phyloP scores from a whole-genome alignment of 2,888 invertebrate species.

The Rhagium mordax region DNA sequence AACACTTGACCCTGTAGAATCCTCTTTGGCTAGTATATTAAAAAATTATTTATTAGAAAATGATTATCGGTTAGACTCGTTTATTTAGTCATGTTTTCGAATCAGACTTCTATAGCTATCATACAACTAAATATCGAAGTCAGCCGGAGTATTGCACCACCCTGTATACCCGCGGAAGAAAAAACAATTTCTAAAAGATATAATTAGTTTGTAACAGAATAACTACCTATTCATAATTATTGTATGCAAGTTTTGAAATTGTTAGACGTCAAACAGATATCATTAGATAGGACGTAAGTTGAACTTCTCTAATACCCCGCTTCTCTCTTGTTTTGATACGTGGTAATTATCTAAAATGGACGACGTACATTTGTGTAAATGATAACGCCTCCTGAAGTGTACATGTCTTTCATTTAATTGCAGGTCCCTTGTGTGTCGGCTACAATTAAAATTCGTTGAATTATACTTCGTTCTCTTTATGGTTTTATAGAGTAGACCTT shows the following conservation, averaged over 20 bases:
- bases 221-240: not conserved
- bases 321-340: not conserved
- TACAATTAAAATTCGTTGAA: conserved; percentile 6
- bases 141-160: too few species aligned
- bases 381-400: not conserved
- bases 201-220: not conserved
- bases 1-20: too few species aligned
- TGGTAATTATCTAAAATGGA: not conserved
- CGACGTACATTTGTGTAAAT: conserved; percentile 6
- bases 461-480: conserved; percentile 1
- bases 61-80: too few species aligned
- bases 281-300: not conserved
- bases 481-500: not conserved
- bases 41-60: too few species aligned
- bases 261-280: not conserved
- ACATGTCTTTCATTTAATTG: not conserved
- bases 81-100: too few species aligned
- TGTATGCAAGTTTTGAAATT: not conserved
- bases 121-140: too few species aligned
- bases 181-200: not conserved
- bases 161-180: not conserved
- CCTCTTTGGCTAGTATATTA: too few species aligned
- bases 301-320: not conserved
- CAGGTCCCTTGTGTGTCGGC: not conserved
- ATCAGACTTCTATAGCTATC: too few species aligned